Percentiles rank a stretch among this genome's conserved stretches.
Conservation (phyloP, 1,140 invertebrate genomes). For the Heliothis subflexa region DNA sequence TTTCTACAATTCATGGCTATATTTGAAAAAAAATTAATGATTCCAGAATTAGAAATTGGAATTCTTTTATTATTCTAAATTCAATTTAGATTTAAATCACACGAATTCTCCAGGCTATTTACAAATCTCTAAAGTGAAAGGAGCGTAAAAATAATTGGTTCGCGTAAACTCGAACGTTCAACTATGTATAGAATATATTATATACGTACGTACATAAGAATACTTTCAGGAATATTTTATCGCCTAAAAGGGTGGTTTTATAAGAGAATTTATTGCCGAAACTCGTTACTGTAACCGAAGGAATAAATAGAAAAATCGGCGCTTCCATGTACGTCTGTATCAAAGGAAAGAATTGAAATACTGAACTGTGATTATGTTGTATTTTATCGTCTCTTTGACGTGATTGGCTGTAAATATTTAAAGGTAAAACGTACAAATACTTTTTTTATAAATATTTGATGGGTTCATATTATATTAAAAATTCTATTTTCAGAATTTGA, state of each 20-base stretch:
- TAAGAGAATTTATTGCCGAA: slow-evolving; percentile 34
- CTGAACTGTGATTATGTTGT: not conserved
- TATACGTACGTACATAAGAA: slow-evolving; percentile 18
- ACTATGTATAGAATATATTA: not conserved
- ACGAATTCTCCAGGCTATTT: not conserved
- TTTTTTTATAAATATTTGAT: too few relatives aligned
- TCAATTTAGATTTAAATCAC: not conserved
- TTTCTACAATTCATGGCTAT: too few relatives aligned
- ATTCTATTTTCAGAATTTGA: too few relatives aligned
- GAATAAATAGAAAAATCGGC: slow-evolving; percentile 15
- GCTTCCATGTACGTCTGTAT: not conserved
- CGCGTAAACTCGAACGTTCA: slow-evolving; percentile 17
- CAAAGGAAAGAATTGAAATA: slow-evolving; percentile 25
- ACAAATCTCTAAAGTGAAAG: slow-evolving; percentile 5
- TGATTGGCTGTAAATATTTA: not conserved
- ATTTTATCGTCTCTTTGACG: not conserved
- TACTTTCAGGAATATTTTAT: slow-evolving; percentile 38
- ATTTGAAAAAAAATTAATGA: too few relatives aligned
- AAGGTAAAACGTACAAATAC: not conserved
- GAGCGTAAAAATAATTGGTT: slow-evolving; percentile 37
- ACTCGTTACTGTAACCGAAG: slow-evolving; percentile 29
- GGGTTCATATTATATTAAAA: too few relatives aligned
- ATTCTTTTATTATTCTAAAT: too few relatives aligned
- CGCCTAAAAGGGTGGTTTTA: slow-evolving; percentile 33
- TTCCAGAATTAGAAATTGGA: too few relatives aligned